Conservation (phyloP, 2,113 vertebrate genomes). For the Colistium nudipinnis region DNA sequence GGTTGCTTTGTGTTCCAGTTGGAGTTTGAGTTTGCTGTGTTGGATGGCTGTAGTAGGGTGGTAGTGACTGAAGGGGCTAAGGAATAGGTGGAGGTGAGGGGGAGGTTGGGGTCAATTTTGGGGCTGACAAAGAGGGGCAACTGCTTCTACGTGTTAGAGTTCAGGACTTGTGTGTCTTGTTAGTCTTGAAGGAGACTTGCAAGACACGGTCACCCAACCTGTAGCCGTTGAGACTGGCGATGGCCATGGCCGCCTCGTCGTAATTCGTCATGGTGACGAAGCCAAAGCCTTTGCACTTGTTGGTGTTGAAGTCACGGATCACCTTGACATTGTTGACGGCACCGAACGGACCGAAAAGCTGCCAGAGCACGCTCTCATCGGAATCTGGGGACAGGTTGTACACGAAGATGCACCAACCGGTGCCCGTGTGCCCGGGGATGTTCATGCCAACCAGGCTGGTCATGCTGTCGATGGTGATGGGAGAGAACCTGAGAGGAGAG, state of each 20-base stretch:
- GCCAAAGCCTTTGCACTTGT: slow-evolving; percentile 99
- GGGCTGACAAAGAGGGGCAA: slow-evolving; percentile 64
- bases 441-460: slow-evolving; percentile 99
- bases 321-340: slow-evolving; percentile 99
- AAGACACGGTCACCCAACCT: slow-evolving; percentile 99
- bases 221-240: slow-evolving; percentile 99
- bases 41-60: slow-evolving; percentile 87
- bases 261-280: slow-evolving; percentile 99
- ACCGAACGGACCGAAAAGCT: slow-evolving; percentile 98
- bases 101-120: slow-evolving; percentile 59
- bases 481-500: slow-evolving; percentile 90
- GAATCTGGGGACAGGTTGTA: slow-evolving; percentile 99
- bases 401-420: slow-evolving; percentile 99
- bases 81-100: slow-evolving; percentile 62
- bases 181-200: slow-evolving; percentile 99
- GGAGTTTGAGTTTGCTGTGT: slow-evolving; percentile 85
- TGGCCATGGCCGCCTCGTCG: slow-evolving; percentile 99
- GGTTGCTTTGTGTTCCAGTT: slow-evolving; percentile 88
- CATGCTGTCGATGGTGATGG: slow-evolving; percentile 99
- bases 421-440: slow-evolving; percentile 98
- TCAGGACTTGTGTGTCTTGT: slow-evolving; percentile 99
- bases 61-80: slow-evolving; percentile 69
- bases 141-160: slow-evolving; percentile 75
- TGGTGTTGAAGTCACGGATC: slow-evolving; percentile 99
- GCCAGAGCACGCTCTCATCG: slow-evolving; percentile 99